Evolutionary conservation across 2,113 vertebrate genomes (phyloP).

Genomic region (Girardinichthys multiradiatus): DNA sequence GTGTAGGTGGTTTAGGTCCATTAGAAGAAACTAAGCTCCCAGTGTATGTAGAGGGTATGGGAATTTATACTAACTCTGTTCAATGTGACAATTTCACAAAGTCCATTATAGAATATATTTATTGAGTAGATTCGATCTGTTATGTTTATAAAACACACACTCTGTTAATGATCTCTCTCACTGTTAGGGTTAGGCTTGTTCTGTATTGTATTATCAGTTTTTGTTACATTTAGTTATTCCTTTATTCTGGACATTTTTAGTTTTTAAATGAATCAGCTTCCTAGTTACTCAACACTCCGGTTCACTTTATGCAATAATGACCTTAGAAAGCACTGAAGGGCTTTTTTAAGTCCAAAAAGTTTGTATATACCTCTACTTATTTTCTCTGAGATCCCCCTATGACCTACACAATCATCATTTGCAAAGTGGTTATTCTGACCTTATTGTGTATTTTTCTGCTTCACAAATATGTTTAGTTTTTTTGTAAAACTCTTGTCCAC

Average conservation of each 20-base stretch:
- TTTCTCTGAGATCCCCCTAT: background rate
- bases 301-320: background rate
- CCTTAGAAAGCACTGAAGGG: background rate
- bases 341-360: background rate
- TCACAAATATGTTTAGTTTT: conserved; percentile 2
- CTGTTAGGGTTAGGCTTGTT: too few relatives aligned
- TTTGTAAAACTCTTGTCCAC: background rate
- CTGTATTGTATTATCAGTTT: too few relatives aligned
- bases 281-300: background rate
- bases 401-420: background rate
- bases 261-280: background rate
- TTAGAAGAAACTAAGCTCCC: too few relatives aligned
- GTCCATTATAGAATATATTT: too few relatives aligned
- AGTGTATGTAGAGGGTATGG: too few relatives aligned
- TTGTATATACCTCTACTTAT: background rate
- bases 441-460: background rate
- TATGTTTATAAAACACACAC: too few relatives aligned
- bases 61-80: too few relatives aligned
- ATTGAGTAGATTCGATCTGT: too few relatives aligned
- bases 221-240: background rate
- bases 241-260: too few relatives aligned
- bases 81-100: too few relatives aligned
- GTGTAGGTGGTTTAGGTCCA: too few relatives aligned
- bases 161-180: too few relatives aligned
- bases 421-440: background rate